These are phyloP conservation scores for Bibio marci DNA, from an alignment of 2,888 invertebrate genomes.

Conservation along the genomic window DNA sequence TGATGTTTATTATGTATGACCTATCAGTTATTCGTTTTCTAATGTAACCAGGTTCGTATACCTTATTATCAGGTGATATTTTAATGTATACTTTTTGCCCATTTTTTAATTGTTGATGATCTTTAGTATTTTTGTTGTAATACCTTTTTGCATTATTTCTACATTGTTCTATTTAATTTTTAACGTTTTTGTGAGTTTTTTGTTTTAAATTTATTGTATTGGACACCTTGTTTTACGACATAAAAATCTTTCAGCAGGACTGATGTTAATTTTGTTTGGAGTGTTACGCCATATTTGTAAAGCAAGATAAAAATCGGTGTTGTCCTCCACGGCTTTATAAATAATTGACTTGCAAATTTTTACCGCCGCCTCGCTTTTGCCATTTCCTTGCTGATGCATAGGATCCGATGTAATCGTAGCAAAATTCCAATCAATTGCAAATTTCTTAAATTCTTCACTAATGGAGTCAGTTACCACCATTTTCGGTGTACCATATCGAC, in stretches of 20 bases:
- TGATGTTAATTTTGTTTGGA: neutral
- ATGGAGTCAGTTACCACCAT: slow-evolving; percentile 9
- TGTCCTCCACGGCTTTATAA: neutral
- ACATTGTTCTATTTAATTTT: too few species aligned
- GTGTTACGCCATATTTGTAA: neutral
- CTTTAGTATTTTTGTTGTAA: too few species aligned
- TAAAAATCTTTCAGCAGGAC: neutral
- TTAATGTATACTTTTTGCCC: too few species aligned
- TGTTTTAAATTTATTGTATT: neutral
- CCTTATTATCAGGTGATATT: too few species aligned
- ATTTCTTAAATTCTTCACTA: slow-evolving; percentile 7
- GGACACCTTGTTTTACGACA: neutral
- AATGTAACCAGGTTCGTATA: too few species aligned
- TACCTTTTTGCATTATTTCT: too few species aligned
- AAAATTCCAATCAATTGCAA: slow-evolving; percentile 12
- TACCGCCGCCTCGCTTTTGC: neutral
- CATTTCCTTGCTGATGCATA: neutral
- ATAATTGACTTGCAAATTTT: neutral
- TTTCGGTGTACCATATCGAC: slow-evolving; percentile 10
- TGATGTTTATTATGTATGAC: too few species aligned
- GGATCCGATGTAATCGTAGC: slow-evolving; percentile 1
- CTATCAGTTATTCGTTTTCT: too few species aligned
- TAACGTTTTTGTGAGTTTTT: too few species aligned
- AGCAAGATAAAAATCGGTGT: neutral
- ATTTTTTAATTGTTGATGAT: too few species aligned